A percentile compares a stretch with the other conserved stretches of the same genome.
These are phyloP conservation scores for Otis tarda DNA, from an alignment of 2,113 vertebrate species.

Conservation along the genomic window DNA sequence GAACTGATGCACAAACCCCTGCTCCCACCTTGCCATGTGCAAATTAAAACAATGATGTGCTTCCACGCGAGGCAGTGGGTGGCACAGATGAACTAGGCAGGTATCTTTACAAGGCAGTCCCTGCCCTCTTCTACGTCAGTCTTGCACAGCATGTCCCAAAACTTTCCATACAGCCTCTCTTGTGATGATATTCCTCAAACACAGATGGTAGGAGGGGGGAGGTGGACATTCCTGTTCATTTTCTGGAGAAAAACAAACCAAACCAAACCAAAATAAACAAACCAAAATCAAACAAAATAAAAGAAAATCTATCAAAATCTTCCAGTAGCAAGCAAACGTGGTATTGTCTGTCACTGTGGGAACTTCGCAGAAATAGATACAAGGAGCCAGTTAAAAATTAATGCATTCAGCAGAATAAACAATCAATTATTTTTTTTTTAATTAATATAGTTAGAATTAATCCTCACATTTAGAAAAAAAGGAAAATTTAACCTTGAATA, in stretches of 20 bases:
- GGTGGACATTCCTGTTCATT: background rate
- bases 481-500: background rate
- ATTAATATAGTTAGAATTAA: background rate
- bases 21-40: background rate
- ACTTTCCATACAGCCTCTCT: background rate
- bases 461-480: background rate
- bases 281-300: background rate
- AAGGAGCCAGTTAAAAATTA: background rate
- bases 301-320: background rate
- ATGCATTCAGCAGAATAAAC: background rate
- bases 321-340: background rate
- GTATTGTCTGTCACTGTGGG: background rate
- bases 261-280: background rate
- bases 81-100: background rate
- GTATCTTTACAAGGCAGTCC: background rate
- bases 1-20: background rate
- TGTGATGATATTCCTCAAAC: background rate
- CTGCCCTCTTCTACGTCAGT: background rate
- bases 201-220: rapidly evolving
- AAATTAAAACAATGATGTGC: background rate
- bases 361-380: background rate
- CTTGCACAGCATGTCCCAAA: background rate
- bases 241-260: background rate
- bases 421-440: background rate
- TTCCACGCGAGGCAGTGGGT: rapidly evolving